Conservation (phyloP, 1,140 invertebrate genomes). For the Cheumatopsyche charites region DNA sequence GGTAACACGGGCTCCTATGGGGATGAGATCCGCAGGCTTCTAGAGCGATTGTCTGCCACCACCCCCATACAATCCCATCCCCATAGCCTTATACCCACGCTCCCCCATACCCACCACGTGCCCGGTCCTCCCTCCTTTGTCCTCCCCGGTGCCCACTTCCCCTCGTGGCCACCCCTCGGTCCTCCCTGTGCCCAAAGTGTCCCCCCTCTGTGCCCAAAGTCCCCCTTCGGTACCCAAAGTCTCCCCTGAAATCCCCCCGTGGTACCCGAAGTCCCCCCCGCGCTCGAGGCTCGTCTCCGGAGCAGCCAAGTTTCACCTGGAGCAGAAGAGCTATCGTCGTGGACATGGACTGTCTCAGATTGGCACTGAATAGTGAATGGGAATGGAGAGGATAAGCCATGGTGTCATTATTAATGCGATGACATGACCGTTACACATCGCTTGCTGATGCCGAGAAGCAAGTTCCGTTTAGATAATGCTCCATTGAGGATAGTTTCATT, state of each 20-base stretch:
- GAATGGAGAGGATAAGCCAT: background rate
- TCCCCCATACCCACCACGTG: background rate
- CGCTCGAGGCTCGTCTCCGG: background rate
- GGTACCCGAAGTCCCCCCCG: slow-evolving; percentile 29
- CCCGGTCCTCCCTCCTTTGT: background rate
- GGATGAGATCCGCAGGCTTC: slow-evolving; percentile 38
- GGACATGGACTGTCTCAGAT: background rate
- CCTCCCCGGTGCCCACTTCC: background rate
- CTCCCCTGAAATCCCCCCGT: no score
- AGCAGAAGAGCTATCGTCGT: no score
- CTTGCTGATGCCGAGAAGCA: no score
- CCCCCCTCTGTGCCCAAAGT: slow-evolving; percentile 19
- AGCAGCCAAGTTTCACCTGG: slow-evolving; percentile 21
- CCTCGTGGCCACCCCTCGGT: background rate
- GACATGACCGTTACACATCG: background rate
- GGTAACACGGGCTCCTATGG: background rate
- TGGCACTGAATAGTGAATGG: no score
- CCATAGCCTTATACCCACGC: slow-evolving; percentile 1
- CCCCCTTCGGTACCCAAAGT: slow-evolving; percentile 29
- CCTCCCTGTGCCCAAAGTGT: background rate
- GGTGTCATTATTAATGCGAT: slow-evolving; percentile 5
- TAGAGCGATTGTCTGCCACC: slow-evolving; percentile 42
- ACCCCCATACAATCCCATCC: background rate
- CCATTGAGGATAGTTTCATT: no score
- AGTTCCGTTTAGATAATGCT: no score